Conservation (phyloP, 37 sponge, comb jelly and placozoan species). For the Aphrocallistes beatrix region DNA sequence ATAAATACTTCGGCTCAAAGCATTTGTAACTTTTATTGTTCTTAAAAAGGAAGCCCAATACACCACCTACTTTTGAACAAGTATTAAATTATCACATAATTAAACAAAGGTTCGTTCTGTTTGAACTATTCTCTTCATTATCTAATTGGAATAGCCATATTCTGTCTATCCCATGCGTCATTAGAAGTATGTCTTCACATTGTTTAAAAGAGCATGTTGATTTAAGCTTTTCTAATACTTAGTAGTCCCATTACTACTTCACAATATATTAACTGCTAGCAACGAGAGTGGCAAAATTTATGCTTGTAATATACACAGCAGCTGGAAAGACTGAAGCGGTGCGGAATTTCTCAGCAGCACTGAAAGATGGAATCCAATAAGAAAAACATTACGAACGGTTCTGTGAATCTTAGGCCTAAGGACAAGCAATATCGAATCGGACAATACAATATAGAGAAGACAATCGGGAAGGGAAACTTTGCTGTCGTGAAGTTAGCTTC, state of each 20-base stretch:
- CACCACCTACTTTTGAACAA: too few species aligned
- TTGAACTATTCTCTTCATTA: too few species aligned
- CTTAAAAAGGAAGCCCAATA: too few species aligned
- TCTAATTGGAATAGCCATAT: too few species aligned
- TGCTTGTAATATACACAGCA: conserved; percentile 9
- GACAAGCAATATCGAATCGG: conserved; percentile 36
- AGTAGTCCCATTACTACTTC: too few species aligned
- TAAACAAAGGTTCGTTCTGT: too few species aligned
- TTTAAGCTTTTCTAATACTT: not conserved
- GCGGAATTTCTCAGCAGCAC: conserved; percentile 10
- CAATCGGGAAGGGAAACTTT: conserved; percentile 89
- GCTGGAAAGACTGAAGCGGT: not conserved
- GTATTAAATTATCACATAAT: too few species aligned
- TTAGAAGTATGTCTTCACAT: conserved; percentile 11
- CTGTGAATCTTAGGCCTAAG: not conserved
- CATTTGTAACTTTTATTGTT: too few species aligned
- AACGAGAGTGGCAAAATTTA: too few species aligned
- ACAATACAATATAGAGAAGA: conserved; percentile 61
- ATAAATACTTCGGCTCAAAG: too few species aligned
- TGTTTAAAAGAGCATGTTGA: not conserved
- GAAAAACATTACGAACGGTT: not conserved
- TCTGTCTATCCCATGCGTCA: conserved; percentile 10
- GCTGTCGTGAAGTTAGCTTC: conserved; percentile 80
- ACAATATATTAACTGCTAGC: too few species aligned
- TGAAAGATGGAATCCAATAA: conserved; percentile 1